Percentiles rank a stretch among this genome's conserved stretches.
Evolutionary conservation across 2,797 vertebrate genomes (phyloP).

Genomic region (Labeo calbasu): DNA sequence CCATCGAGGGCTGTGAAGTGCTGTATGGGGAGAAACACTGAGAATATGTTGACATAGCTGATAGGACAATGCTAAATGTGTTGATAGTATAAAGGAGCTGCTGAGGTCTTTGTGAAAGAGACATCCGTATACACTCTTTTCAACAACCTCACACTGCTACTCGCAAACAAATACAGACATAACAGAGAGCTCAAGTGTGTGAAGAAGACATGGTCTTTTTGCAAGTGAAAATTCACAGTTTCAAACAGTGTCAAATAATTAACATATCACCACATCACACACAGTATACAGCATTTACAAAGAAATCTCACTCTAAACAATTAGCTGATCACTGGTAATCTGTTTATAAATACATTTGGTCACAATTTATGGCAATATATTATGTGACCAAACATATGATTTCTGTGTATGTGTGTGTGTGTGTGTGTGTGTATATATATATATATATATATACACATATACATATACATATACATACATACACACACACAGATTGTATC

Average conservation of each 20-base stretch:
- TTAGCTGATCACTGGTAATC: background rate
- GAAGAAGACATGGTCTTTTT: background rate
- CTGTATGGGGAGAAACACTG: conserved; percentile 33
- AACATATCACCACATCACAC: background rate
- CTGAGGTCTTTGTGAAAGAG: conserved; percentile 32
- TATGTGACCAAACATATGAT: background rate
- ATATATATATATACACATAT: too few species aligned
- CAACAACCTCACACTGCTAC: conserved; percentile 9
- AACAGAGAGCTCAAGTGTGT: background rate
- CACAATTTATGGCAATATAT: background rate
- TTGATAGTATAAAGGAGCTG: conserved; percentile 26
- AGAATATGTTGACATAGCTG: conserved; percentile 50
- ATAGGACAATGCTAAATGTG: conserved; percentile 36
- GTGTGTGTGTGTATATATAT: too few species aligned
- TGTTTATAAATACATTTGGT: background rate
- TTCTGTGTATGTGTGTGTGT: too few species aligned
- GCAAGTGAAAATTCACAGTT: background rate
- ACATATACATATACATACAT: too few species aligned
- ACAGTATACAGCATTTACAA: background rate
- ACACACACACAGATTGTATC: too few species aligned
- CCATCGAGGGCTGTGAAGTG: conserved; percentile 37
- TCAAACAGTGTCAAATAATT: conserved; percentile 13
- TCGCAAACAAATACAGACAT: background rate
- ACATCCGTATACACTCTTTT: background rate
- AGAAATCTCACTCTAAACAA: background rate